A percentile compares a stretch with the other conserved stretches of the same genome.
phyloP scores from a whole-genome alignment of 1,140 invertebrate genomes.

The Drosophila orosa region DNA sequence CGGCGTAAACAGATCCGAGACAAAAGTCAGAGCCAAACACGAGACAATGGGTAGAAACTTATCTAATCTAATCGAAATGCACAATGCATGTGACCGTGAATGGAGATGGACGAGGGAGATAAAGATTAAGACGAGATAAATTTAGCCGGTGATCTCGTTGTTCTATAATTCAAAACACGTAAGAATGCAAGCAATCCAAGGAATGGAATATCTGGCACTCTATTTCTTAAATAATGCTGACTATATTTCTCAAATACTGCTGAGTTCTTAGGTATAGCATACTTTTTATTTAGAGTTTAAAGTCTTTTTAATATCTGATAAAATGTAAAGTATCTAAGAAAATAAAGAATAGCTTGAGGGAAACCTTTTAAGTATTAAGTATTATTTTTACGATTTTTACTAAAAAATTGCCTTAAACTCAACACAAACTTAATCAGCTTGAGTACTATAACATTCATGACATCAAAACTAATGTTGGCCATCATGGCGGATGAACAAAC shows the following conservation, averaged over 20 bases:
- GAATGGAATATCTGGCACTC: not conserved
- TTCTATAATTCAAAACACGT: constrained; percentile 15
- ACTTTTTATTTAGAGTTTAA: too few species aligned
- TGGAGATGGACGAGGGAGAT: constrained; percentile 19
- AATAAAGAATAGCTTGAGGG: too few species aligned
- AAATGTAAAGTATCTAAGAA: not conserved
- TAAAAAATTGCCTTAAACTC: not conserved
- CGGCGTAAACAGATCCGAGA: constrained; percentile 29
- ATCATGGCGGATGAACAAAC: constrained; percentile 23
- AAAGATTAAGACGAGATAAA: constrained; percentile 43
- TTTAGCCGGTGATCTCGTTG: constrained; percentile 45
- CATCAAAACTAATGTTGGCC: constrained; percentile 3
- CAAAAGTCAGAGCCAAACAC: constrained; percentile 37
- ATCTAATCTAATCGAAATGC: constrained; percentile 66
- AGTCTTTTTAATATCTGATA: not conserved
- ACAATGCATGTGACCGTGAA: constrained; percentile 42
- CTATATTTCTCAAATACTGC: too few species aligned
- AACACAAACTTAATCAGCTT: not conserved
- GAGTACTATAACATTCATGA: not conserved
- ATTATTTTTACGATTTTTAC: not conserved
- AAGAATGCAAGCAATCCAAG: not conserved
- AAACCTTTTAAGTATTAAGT: not conserved
- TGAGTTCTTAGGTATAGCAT: too few species aligned
- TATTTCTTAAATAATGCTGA: too few species aligned
- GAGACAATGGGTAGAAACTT: constrained; percentile 30